Evolutionary conservation across 2,888 invertebrate genomes (phyloP).

Genomic region (Melanargia galathea): DNA sequence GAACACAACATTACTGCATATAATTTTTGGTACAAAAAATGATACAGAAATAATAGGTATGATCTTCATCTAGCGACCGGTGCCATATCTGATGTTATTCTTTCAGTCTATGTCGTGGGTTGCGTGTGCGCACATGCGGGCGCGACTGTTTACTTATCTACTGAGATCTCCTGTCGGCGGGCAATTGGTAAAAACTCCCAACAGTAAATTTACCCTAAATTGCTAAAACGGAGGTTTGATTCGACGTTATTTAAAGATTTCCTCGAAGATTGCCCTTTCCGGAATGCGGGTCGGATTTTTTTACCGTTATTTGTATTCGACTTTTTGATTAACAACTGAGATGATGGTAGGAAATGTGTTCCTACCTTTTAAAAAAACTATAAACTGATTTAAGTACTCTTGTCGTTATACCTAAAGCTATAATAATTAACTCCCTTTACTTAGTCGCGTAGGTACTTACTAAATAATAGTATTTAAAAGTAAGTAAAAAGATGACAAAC

Average conservation of each 20-base stretch:
- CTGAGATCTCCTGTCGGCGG: slow-evolving; percentile 60
- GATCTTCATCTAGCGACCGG: too few species aligned
- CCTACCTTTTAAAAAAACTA: slow-evolving; percentile 27
- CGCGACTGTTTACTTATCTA: slow-evolving; percentile 64
- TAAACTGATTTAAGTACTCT: not conserved
- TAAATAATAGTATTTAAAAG: too few species aligned
- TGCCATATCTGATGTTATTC: not conserved
- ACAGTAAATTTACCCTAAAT: slow-evolving; percentile 74
- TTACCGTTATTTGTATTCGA: slow-evolving; percentile 51
- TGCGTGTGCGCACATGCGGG: slow-evolving; percentile 80
- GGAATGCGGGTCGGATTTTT: slow-evolving; percentile 74
- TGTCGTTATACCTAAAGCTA: not conserved
- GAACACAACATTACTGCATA: too few species aligned
- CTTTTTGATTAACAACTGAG: slow-evolving; percentile 45
- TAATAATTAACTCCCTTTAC: too few species aligned
- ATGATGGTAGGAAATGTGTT: slow-evolving; percentile 29
- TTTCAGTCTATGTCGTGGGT: slow-evolving; percentile 53
- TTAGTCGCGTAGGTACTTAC: too few species aligned
- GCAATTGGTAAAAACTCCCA: slow-evolving; percentile 78
- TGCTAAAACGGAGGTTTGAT: slow-evolving; percentile 74
- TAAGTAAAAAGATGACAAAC: too few species aligned
- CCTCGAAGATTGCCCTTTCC: slow-evolving; percentile 71
- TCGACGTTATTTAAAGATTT: slow-evolving; percentile 67
- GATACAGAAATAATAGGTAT: too few species aligned
- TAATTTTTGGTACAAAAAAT: too few species aligned